Evolutionary conservation across 2,113 vertebrate species (phyloP).

Genomic region (Phycodurus eques): DNA sequence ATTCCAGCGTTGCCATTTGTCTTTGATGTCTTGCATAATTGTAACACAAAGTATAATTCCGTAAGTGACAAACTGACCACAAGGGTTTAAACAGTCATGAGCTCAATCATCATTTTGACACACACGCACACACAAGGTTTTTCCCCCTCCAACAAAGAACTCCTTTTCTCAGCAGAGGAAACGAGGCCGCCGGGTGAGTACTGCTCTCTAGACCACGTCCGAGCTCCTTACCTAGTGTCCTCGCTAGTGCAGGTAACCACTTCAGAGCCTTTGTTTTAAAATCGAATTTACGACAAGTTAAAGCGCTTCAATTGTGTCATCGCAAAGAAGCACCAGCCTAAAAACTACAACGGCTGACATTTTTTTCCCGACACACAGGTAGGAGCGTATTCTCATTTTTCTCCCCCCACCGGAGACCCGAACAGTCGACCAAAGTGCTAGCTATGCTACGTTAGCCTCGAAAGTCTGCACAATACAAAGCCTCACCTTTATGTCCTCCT

Average conservation of each 20-base stretch:
- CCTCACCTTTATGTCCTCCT: conserved; percentile 69
- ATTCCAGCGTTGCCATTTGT: neutral
- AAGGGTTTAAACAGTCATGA: neutral
- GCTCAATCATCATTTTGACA: neutral
- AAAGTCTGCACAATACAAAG: conserved; percentile 41
- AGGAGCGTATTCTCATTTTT: neutral
- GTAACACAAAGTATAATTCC: too few relatives aligned
- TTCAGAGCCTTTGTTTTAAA: neutral
- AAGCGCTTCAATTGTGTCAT: neutral
- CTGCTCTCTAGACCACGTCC: neutral
- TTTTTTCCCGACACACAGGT: neutral
- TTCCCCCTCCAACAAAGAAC: neutral
- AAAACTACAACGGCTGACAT: neutral
- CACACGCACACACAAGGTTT: neutral
- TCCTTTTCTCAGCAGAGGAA: neutral
- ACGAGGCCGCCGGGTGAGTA: neutral
- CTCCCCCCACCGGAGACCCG: neutral
- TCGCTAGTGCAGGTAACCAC: neutral
- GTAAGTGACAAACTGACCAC: too few relatives aligned
- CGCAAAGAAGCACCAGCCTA: rapidly evolving
- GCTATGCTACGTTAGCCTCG: conserved; percentile 24
- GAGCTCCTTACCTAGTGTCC: neutral
- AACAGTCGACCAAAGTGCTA: conserved; percentile 34
- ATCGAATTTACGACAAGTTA: too few relatives aligned
- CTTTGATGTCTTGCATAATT: neutral